A percentile compares a stretch with the other conserved stretches of the same genome.
Evolutionary conservation across 2,113 vertebrate species (phyloP).

Genomic region (Piprites chloris): DNA sequence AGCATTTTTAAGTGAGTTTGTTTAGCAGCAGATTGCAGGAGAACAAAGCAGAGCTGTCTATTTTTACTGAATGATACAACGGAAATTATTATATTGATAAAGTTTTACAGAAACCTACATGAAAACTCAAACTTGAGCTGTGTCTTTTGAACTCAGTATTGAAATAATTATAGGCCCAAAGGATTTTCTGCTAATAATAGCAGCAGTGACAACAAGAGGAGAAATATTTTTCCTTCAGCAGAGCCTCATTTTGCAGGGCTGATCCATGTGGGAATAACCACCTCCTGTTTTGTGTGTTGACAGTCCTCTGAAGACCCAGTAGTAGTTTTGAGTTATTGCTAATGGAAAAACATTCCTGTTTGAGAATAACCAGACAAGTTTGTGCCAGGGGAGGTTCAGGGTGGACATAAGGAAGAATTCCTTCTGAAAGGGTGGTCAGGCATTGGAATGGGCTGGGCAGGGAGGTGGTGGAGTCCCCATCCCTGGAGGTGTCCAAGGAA

Average conservation of each 20-base stretch:
- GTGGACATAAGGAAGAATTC: accelerated
- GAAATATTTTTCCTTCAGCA: neutral
- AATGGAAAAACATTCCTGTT: neutral
- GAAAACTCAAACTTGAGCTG: neutral
- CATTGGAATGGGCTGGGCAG: neutral
- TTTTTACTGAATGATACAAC: neutral
- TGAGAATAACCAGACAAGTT: neutral
- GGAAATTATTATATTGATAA: neutral
- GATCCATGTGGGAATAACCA: neutral
- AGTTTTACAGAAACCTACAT: conserved; percentile 30
- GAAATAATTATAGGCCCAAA: neutral
- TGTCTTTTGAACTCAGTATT: neutral
- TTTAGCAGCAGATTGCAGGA: conserved; percentile 12
- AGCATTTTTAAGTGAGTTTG: neutral
- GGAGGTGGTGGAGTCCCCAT: neutral
- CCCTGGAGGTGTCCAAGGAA: neutral
- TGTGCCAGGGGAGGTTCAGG: accelerated
- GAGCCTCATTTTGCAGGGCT: neutral
- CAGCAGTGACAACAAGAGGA: neutral
- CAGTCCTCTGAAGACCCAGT: neutral
- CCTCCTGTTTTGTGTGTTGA: neutral
- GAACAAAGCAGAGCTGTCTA: neutral
- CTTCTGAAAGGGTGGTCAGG: accelerated
- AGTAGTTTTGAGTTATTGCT: neutral
- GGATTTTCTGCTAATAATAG: neutral